phyloP scores from a whole-genome alignment of 2,888 invertebrate species.

The Eupithecia insigniata region DNA sequence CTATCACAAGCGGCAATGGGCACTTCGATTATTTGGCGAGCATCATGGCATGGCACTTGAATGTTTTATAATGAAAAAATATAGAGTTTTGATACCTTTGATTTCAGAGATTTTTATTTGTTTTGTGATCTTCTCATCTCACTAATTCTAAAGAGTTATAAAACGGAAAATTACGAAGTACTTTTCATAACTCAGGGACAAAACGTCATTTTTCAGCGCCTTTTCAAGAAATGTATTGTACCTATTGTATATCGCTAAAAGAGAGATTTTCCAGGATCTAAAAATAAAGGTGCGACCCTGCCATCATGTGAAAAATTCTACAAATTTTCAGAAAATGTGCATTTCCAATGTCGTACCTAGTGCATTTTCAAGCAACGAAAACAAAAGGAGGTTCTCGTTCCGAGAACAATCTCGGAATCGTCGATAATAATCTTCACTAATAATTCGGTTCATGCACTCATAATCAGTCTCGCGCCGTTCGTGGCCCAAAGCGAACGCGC shows the following conservation, averaged over 20 bases:
- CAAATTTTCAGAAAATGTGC: neutral
- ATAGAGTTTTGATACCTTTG: neutral
- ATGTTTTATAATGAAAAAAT: too few relatives aligned
- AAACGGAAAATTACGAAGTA: neutral
- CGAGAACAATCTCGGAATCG: too few relatives aligned
- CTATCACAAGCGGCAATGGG: slow-evolving; percentile 24
- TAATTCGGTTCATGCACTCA: too few relatives aligned
- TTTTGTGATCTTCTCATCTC: neutral
- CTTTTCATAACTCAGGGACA: neutral
- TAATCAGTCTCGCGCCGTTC: too few relatives aligned
- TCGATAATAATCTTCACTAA: too few relatives aligned
- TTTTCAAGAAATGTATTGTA: slow-evolving; percentile 40
- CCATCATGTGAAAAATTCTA: neutral
- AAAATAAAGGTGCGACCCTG: slow-evolving; percentile 43
- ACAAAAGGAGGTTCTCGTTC: neutral
- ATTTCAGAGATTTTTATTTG: neutral
- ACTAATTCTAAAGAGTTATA: neutral
- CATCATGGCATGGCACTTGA: neutral
- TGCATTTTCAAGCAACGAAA: neutral
- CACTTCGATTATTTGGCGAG: neutral
- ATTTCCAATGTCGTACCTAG: neutral
- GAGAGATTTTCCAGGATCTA: slow-evolving; percentile 50
- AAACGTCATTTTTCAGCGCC: slow-evolving; percentile 2
- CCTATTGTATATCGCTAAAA: slow-evolving; percentile 45
- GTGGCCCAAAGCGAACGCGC: too few relatives aligned